Evolutionary conservation across 2,888 invertebrate species (phyloP), one percentile per base, ranked within the genome.

Genomic region (Phengaris alcon): DNA sequence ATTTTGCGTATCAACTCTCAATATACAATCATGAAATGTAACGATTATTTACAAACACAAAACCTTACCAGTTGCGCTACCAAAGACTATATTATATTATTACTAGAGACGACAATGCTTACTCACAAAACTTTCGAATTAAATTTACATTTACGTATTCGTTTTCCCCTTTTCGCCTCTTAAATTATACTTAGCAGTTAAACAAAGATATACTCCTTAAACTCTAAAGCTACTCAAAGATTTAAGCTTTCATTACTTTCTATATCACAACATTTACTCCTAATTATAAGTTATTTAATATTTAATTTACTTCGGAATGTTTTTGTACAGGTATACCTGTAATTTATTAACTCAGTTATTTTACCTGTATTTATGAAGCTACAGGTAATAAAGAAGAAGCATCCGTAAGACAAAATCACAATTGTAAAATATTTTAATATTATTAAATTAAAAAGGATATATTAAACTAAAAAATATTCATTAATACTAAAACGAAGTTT

Each of bases 91-190:
- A 22, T 2, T 35, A 35, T 0, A 7, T 52, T 4, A 48, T 22
- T 35, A 64, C 35, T 46, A 48, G 48, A 13, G 48, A 75, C 22
- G 75, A 75, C 54, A 75, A 64, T 10, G 10, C 69, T 55, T 55
- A 48, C 69, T 69, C 59, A 72, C 55, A 22, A 68, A 74, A 75
- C 57, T 69, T 73, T 73, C 64, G 35, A 68, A 75, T 68, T 75
- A 77, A 46, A 74, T 88, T 78, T 80, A 77, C 46, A 68, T 81
- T 88, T 91, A 92, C 92, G 92, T 92, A 91, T 92, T 88, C 87
- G 87, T 90, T 92, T 93, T 92, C 91, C 91, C 92, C 91, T 90
- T 87, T 86, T 68, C 75, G 76, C 64, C 72, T 52, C 76, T 75
- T 74, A 70, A 74, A 55, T 35, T 74, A 55, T 35, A 51, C 22